These are phyloP conservation scores for Agrochola lychnidis DNA, from an alignment of 2,888 invertebrate species.

Conservation along the genomic window DNA sequence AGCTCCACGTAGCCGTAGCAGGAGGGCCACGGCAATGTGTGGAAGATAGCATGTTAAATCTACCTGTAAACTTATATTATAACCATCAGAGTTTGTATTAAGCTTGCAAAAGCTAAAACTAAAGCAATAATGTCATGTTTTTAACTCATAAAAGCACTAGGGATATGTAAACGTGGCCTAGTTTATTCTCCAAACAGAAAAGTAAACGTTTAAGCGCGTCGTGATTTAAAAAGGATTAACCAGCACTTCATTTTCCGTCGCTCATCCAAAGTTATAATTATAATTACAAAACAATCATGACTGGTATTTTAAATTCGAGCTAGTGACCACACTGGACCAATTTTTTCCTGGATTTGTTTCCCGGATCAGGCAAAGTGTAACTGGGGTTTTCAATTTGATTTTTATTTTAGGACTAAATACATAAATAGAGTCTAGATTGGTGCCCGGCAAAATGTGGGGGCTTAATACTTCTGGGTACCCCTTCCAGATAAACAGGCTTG, in stretches of 20 bases:
- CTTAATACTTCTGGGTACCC: background rate
- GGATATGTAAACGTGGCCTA: constrained; percentile 32
- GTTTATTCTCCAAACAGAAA: constrained; percentile 34
- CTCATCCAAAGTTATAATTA: background rate
- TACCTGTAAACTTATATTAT: background rate
- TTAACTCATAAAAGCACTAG: constrained; percentile 11
- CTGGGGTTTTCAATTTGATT: background rate
- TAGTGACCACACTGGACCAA: background rate
- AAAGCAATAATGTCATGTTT: constrained; percentile 29
- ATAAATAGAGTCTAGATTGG: background rate
- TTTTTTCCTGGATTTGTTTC: background rate
- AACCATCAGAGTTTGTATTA: background rate
- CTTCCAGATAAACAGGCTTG: too few species aligned
- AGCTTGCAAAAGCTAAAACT: constrained; percentile 13
- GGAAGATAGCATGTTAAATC: background rate
- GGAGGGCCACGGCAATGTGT: background rate
- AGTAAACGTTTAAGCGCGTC: constrained; percentile 18
- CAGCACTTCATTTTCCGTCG: background rate
- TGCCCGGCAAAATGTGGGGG: too few species aligned
- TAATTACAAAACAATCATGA: background rate
- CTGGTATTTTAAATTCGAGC: background rate
- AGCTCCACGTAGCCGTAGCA: background rate
- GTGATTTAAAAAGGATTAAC: constrained; percentile 26
- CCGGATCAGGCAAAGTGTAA: background rate
- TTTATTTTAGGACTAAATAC: background rate